Evolutionary conservation across 2,113 vertebrate genomes (phyloP), one percentile per base, ranked within the genome.

Genomic region (Malurus elegans): DNA sequence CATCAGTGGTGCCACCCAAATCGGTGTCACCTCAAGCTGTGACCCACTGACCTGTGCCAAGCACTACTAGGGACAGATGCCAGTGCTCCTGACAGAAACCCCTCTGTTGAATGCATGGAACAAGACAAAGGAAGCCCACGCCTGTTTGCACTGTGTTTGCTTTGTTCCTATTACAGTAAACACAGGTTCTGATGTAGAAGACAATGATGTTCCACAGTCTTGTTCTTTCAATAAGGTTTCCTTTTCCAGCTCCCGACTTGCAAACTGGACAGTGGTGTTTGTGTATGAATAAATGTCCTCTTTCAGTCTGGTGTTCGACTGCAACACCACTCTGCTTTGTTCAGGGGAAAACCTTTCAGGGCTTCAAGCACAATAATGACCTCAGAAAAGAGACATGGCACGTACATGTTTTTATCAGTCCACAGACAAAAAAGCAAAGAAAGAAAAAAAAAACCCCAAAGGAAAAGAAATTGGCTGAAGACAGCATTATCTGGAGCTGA

Each of bases 151-250:
- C 88, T 90, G 71, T 64, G 80, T 54, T 79, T 79, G 80, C 84
- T 79, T 93, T 95, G 94, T 96, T 92, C 51, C 70, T 40, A 10
- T 24, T 29, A 69, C 88, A 93, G 94, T 86, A 96, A 94, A 95
- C 90, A 92, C 88, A 95, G 64, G 94, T 90, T 95, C 80, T 7
- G 4, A 84, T 67, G 65, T 19, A 67, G 72, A 86, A 62, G 72
- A 94, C 82, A 93, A 90, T 56, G 88, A 93, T 88, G 75, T 93
- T 79, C 88, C 72, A 95, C 79, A 93, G 82, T 53, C 58, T 74
- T 78, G 67, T 60, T 86, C 79, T 76, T 95, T 92, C 84, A 85
- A 26, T 54, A 70, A 69, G 10, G 47, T 94, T 94, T 93, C 90
- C 92, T 83, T 64, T 82, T 78, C 56, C 79, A 84, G 1, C 64